Evolutionary conservation across 2,797 vertebrate species (phyloP), one percentile per base, ranked within the genome.

Genomic region (Epinephelus coioides): DNA sequence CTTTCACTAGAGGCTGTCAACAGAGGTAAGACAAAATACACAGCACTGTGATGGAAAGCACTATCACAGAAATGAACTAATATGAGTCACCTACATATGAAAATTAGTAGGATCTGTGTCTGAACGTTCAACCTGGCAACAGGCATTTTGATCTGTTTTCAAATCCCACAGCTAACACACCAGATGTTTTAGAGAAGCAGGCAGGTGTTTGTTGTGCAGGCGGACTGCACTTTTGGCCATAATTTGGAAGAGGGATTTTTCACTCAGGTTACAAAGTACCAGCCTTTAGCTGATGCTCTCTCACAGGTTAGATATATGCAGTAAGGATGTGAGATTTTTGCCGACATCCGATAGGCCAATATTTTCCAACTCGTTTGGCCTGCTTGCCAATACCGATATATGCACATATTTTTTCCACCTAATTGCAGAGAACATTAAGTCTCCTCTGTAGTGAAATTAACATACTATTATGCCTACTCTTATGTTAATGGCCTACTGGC

Each of bases 121-220:
- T 57, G 18, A 30, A 44, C 62, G 30, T 54, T 61, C 1, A 80
- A 62, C n/a, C 10, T 66, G 34, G 30, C 43, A 40, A 30, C 13
- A 49, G 18, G 21, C 9, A 19, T 51, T 70, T 12, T 51, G 13
- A 47, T 18, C 5, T 56, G 11, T 59, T 69, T n/a, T 60, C 3
- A 21, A 51, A 65, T 47, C 56, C 44, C 21, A 54, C 8, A 64
- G 43, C 17, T 62, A 49, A 49, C 25, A 63, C 2, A 4, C 9
- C 23, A 75, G 38, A 60, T 72, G 59, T 54, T 67, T 4, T 2
- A 50, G 12, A 64, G 14, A 60, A 49, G 43, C 15, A 63, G 38
- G 55, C 61, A 59, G 61, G 15, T 68, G 56, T 62, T 81, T 57
- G 27, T 74, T 72, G 59, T 25, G 60, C 30, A 30, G 38, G 62